phyloP scores from a whole-genome alignment of 2,888 invertebrate species.

The Pteria penguin region DNA sequence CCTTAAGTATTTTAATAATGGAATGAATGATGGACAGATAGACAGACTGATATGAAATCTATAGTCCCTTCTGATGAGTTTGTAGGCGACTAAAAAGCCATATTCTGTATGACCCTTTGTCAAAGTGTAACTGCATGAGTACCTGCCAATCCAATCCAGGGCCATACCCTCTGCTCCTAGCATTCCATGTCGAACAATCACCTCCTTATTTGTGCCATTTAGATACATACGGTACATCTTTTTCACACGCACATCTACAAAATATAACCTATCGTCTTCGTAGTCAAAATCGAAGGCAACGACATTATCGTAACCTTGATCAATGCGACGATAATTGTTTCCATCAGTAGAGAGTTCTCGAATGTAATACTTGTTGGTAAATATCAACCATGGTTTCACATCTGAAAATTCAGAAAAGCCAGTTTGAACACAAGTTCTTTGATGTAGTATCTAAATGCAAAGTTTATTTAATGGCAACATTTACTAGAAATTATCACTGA shows the following conservation, averaged over 20 bases:
- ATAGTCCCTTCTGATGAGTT: background rate
- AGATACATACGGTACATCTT: conserved; percentile 73
- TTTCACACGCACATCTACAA: conserved; percentile 68
- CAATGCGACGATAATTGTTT: conserved; percentile 88
- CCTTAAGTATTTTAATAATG: too few species aligned
- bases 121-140: too few species aligned
- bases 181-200: conserved; percentile 68
- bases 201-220: conserved; percentile 78
- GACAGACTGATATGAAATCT: background rate
- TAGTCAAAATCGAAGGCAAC: conserved; percentile 82
- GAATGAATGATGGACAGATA: too few species aligned
- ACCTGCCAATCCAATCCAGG: conserved; percentile 85
- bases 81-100: background rate
- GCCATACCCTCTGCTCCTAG: conserved; percentile 73
- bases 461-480: too few species aligned
- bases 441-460: too few species aligned
- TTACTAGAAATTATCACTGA: too few species aligned
- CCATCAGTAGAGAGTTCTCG: conserved; percentile 97
- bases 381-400: conserved; percentile 79
- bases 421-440: too few species aligned
- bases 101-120: too few species aligned
- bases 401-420: too few species aligned
- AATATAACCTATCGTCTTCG: conserved; percentile 69
- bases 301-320: conserved; percentile 97
- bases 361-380: conserved; percentile 96